These are phyloP conservation scores for Spodoptera frugiperda DNA, from an alignment of 1,140 invertebrate genomes.

Conservation along the genomic window DNA sequence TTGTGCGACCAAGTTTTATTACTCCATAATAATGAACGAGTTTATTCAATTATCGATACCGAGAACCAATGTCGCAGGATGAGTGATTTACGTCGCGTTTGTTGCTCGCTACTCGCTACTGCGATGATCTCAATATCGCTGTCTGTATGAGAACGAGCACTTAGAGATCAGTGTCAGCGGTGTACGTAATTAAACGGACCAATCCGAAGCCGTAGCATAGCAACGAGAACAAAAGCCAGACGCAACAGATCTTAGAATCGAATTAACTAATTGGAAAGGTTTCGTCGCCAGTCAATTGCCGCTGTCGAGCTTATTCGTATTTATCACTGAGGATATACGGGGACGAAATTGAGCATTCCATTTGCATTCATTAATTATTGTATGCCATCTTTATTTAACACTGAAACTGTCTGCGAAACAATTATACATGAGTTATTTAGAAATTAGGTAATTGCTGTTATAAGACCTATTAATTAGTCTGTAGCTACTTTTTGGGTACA, in stretches of 20 bases:
- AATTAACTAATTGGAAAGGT: constrained; percentile 73
- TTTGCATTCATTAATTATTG: neutral
- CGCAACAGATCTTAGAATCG: constrained; percentile 56
- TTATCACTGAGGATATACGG: constrained; percentile 60
- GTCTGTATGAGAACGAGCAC: constrained; percentile 23
- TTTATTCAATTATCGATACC: constrained; percentile 84
- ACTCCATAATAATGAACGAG: constrained; percentile 81
- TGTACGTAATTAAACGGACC: constrained; percentile 10
- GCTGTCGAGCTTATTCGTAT: constrained; percentile 67
- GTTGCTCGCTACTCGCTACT: constrained; percentile 42
- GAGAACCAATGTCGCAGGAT: constrained; percentile 74
- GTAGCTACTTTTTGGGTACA: too few relatives aligned
- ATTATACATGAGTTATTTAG: too few relatives aligned
- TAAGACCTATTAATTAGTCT: too few relatives aligned
- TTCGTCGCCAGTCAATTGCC: constrained; percentile 72
- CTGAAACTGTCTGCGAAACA: too few relatives aligned
- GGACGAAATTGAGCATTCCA: constrained; percentile 7
- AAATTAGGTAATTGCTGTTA: too few relatives aligned
- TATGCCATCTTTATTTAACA: too few relatives aligned
- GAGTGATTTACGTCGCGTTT: constrained; percentile 72
- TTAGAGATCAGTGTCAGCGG: constrained; percentile 13
- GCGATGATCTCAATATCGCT: constrained; percentile 56
- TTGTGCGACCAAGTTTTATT: constrained; percentile 79
- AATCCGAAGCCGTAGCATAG: neutral
- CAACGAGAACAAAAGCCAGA: constrained; percentile 41